Evolutionary conservation across 2,797 vertebrate genomes (phyloP), one percentile per base, ranked within the genome.

Genomic region (Hippopotamyrus pictus): DNA sequence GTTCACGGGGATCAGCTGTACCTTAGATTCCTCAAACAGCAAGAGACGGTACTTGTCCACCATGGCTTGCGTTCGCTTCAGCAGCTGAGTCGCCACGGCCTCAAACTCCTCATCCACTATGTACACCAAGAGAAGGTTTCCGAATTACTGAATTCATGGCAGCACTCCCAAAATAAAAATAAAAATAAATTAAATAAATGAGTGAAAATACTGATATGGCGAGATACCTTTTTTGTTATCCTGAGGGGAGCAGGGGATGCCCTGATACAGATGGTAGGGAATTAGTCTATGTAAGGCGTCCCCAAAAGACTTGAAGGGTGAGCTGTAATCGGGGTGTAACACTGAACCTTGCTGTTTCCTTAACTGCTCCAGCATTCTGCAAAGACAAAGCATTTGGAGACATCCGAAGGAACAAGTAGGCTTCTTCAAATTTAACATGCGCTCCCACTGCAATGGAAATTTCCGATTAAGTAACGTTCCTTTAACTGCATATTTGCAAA

Each of bases 191-290:
- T 1, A 12, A 65, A 65, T 3, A 29, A 5, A 22, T 25, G 5
- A 22, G 22, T 7, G 46, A 11, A 17, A 73, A 73, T 73, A 73
- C 25, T 73, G 65, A 12, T 2, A 33, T 37, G 41, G 41, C 44
- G 41, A 12, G 37, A n/a, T 90, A 99, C 98, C 98, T 96, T 93
- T 96, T 11, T 94, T 93, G 93, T 97, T 97, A 91, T 99, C 97
- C 50, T 93, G 92, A 53, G 95, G 92, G 6, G 97, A 96, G 90
- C 97, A 97, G 76, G 98, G 95, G 87, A 96, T 95, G 51, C 98
- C 98, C 95, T 99, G 98, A 95, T 99, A 99, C 73, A 99, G 96
- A 8, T 99, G 98, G 94, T 99, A 99, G 92, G 98, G 98, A 90
- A 99, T 95, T 88, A 99, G 95, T 91, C 97, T 95, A 84, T 96